Percentiles rank a stretch among this genome's conserved stretches.
phyloP scores from a whole-genome alignment of 2,888 invertebrate genomes.

The Chirona hameri region DNA sequence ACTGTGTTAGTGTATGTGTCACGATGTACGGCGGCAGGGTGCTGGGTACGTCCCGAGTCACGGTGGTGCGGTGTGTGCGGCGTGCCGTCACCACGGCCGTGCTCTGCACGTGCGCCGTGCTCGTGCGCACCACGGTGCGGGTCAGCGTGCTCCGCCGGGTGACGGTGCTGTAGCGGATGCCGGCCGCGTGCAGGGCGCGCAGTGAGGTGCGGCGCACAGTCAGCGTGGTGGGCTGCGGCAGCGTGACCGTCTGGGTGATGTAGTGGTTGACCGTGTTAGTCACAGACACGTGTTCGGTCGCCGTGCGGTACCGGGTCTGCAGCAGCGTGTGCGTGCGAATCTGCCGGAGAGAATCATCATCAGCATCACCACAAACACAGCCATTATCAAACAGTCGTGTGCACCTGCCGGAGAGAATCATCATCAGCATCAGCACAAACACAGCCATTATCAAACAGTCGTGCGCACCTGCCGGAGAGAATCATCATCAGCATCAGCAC shows the following conservation, averaged over 20 bases:
- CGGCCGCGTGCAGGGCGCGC: background rate
- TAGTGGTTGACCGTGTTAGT: background rate
- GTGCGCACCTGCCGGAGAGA: too few species aligned
- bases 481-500: too few species aligned
- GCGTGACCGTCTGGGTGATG: background rate
- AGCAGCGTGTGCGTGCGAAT: background rate
- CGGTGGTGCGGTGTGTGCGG: background rate
- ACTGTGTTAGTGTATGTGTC: background rate
- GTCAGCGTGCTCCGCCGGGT: background rate
- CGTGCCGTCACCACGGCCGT: background rate
- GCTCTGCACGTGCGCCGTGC: background rate
- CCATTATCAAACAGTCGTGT: too few species aligned
- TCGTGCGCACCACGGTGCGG: background rate
- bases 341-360: too few species aligned
- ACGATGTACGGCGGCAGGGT: background rate
- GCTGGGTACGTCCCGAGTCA: background rate
- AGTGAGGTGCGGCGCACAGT: background rate
- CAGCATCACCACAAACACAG: too few species aligned
- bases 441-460: too few species aligned
- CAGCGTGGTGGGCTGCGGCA: conserved; percentile 6
- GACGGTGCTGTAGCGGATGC: background rate
- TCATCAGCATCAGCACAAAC: too few species aligned
- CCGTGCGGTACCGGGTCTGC: background rate
- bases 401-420: too few species aligned
- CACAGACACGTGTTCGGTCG: background rate